These are phyloP conservation scores for Heterodera carotae DNA, from an alignment of 1,140 invertebrate genomes.

Conservation along the genomic window DNA sequence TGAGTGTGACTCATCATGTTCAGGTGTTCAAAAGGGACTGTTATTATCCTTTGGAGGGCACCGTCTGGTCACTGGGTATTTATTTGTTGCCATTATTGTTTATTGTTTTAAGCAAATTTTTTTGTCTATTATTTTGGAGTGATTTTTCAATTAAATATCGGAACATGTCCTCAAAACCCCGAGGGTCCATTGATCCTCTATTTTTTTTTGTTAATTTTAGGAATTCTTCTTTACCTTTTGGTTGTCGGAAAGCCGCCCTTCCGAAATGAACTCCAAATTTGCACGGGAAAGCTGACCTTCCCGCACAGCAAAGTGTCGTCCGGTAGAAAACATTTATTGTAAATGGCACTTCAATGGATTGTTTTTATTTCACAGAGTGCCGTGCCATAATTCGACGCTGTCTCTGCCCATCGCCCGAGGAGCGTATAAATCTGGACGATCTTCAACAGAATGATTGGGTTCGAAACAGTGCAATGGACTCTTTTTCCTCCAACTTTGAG, in stretches of 20 bases:
- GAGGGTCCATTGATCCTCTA: neutral
- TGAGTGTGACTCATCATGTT: neutral
- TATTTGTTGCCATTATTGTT: neutral
- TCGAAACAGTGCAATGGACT: neutral
- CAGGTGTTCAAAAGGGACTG: constrained; percentile 19
- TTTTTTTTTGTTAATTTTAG: neutral
- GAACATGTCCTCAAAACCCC: no score
- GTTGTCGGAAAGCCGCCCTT: constrained; percentile 21
- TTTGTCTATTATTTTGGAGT: neutral
- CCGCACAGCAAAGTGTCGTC: constrained; percentile 2
- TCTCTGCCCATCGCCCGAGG: constrained; percentile 3
- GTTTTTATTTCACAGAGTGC: neutral
- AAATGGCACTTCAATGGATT: neutral
- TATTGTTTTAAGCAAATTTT: neutral
- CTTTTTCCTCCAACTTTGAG: neutral
- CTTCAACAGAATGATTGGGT: constrained; percentile 3
- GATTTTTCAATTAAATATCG: no score
- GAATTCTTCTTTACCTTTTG: constrained; percentile 21
- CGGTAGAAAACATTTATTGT: neutral
- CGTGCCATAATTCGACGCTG: constrained; percentile 7
- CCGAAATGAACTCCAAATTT: constrained; percentile 15
- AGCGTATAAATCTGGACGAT: constrained; percentile 13
- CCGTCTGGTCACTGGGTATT: constrained; percentile 25
- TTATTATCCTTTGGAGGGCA: constrained; percentile 16
- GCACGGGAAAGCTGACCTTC: constrained; percentile 10